Conservation (phyloP, 2,797 vertebrate species). For the Scyliorhinus canicula region DNA sequence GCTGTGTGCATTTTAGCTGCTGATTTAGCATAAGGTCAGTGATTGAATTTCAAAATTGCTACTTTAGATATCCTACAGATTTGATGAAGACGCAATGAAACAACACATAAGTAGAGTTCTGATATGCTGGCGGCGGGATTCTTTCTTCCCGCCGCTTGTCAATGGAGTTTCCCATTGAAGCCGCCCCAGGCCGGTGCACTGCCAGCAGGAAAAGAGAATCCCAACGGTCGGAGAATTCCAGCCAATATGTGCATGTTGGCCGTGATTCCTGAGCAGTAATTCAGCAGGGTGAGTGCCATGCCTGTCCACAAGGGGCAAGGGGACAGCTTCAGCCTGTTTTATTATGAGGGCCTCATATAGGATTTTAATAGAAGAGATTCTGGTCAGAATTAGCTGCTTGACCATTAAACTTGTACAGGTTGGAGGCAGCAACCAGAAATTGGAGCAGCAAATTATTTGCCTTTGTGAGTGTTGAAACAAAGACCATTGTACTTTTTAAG, state of each 20-base stretch:
- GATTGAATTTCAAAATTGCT: neutral
- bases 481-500: neutral
- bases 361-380: neutral
- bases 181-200: too few relatives aligned
- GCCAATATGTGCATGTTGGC: neutral
- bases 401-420: neutral
- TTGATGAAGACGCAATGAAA: neutral
- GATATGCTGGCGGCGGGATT: too few relatives aligned
- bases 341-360: neutral
- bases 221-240: too few relatives aligned
- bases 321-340: neutral
- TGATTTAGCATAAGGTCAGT: neutral
- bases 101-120: neutral
- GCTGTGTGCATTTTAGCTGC: neutral
- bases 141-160: too few relatives aligned
- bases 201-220: too few relatives aligned
- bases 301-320: neutral
- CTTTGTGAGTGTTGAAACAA: neutral
- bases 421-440: neutral
- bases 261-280: neutral
- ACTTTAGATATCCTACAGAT: neutral
- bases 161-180: too few relatives aligned
- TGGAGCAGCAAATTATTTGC: neutral
- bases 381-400: neutral
- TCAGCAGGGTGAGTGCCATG: neutral